These are phyloP conservation scores for Scomber colias DNA, from an alignment of 2,113 vertebrate genomes.

Conservation along the genomic window DNA sequence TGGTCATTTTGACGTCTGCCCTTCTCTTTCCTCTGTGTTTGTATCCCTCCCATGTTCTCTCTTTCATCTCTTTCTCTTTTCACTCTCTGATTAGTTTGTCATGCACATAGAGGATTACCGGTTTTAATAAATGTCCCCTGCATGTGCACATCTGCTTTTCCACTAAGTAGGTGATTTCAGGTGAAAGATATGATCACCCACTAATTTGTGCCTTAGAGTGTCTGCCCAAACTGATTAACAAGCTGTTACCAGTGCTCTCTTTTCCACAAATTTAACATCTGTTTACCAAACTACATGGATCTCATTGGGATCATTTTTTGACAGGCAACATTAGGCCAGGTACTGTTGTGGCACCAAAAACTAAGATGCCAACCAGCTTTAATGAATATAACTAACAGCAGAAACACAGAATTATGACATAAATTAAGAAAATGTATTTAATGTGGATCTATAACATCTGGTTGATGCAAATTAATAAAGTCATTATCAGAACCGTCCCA, in stretches of 20 bases:
- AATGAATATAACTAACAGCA: neutral
- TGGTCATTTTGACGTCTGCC: constrained; percentile 65
- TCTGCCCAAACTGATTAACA: neutral
- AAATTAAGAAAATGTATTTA: neutral
- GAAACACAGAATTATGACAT: neutral
- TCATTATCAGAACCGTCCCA: neutral
- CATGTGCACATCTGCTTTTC: constrained; percentile 1
- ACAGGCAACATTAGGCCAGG: neutral
- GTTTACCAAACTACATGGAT: neutral
- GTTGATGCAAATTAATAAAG: neutral
- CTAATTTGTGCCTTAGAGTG: neutral
- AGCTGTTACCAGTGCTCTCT: neutral
- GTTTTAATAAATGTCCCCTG: constrained; percentile 9
- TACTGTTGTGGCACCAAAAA: neutral
- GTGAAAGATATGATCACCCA: neutral
- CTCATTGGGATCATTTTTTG: neutral
- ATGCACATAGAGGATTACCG: neutral
- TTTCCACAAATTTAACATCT: neutral
- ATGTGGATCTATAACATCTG: neutral
- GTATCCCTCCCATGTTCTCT: neutral
- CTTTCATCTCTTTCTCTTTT: constrained; percentile 13
- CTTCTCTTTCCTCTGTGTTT: constrained; percentile 19
- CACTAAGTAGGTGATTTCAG: neutral
- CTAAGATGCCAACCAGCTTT: neutral
- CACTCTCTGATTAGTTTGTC: constrained; percentile 25